Conservation (phyloP, 2,888 invertebrate genomes). For the Acanthosepion esculentum region DNA sequence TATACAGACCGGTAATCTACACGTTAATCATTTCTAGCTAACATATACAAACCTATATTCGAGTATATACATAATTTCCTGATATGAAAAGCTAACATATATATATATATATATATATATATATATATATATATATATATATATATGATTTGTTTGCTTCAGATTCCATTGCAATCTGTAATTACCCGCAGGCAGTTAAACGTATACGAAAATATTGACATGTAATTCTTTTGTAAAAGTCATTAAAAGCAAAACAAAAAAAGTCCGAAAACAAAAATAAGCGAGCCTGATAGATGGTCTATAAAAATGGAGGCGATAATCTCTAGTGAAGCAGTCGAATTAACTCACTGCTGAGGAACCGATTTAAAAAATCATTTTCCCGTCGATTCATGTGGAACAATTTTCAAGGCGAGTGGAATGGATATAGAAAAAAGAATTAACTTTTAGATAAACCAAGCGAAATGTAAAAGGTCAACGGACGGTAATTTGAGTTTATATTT, state of each 20-base stretch:
- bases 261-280: background rate
- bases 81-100: background rate
- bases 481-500: background rate
- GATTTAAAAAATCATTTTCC: slow-evolving; percentile 23
- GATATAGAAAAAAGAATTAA: background rate
- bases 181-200: background rate
- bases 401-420: background rate
- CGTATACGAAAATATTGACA: background rate
- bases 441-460: background rate
- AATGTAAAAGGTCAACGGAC: background rate
- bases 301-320: background rate
- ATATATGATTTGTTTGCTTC: background rate
- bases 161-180: background rate
- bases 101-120: background rate
- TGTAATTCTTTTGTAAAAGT: background rate
- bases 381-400: slow-evolving; percentile 5
- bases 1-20: too few species aligned
- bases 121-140: background rate
- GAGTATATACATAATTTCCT: too few species aligned
- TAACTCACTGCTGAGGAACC: background rate
- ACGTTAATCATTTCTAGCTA: too few species aligned
- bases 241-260: background rate
- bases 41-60: too few species aligned
- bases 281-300: background rate
- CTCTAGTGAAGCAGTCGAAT: background rate